These are phyloP conservation scores for Hydriomena furcata DNA, from an alignment of 2,888 invertebrate species.

Conservation along the genomic window DNA sequence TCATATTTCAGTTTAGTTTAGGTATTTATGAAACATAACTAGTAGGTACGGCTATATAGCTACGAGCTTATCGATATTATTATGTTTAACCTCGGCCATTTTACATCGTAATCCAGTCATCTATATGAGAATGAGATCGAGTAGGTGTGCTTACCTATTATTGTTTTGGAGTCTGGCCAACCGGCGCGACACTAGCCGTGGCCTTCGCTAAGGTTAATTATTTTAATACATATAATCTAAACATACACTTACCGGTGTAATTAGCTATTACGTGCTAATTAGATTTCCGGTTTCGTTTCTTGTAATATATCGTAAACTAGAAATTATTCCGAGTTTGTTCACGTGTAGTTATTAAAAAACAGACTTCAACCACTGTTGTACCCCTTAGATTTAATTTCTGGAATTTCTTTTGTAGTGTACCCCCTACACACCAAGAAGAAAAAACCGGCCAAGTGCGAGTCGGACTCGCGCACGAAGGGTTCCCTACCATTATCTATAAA, in stretches of 20 bases:
- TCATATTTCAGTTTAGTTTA: no score
- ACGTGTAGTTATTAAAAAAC: no score
- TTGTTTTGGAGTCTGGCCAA: conserved; percentile 67
- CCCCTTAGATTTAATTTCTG: no score
- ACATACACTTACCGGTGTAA: conserved; percentile 39
- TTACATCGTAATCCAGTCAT: conserved; percentile 36
- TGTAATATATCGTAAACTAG: conserved; percentile 21
- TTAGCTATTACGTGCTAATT: conserved; percentile 38
- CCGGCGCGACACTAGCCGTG: conserved; percentile 69
- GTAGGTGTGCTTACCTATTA: conserved; percentile 47
- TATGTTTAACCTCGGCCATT: conserved; percentile 26
- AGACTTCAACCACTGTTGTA: no score
- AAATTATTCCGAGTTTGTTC: no score
- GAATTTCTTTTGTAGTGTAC: no score
- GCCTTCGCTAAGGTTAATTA: conserved; percentile 74
- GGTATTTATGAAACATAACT: no score
- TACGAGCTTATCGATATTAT: conserved; percentile 4
- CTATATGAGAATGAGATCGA: conserved; percentile 46
- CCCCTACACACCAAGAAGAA: no score
- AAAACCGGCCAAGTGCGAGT: no score
- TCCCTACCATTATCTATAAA: no score
- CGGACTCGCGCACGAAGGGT: no score
- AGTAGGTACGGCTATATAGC: background rate
- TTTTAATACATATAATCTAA: conserved; percentile 65
- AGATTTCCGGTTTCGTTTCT: conserved; percentile 35